Conservation (phyloP, 2,797 vertebrate species). For the Lepilemur septentrionalis region DNA sequence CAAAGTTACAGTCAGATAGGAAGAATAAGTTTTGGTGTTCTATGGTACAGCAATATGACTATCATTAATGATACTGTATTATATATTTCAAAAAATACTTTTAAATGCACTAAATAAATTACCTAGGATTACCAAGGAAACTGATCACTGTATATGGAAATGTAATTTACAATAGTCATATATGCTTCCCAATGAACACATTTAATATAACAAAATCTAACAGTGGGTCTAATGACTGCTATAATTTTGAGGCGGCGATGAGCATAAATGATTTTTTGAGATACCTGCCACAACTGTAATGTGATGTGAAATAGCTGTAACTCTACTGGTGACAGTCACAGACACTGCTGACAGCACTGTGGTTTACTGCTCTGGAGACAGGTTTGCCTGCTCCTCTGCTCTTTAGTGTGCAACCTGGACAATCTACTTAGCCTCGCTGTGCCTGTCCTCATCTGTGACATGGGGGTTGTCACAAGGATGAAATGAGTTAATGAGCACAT, state of each 20-base stretch:
- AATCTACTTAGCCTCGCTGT: neutral
- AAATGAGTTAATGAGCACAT: conserved; percentile 8
- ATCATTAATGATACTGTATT: neutral
- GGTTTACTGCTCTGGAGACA: conserved; percentile 16
- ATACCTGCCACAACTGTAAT: conserved; percentile 37
- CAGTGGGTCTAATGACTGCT: conserved; percentile 31
- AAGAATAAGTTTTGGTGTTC: neutral
- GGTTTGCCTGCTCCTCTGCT: neutral
- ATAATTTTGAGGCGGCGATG: conserved; percentile 43
- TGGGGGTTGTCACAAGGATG: neutral
- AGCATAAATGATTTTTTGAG: conserved; percentile 45
- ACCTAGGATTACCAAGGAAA: conserved; percentile 54
- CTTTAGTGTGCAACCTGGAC: conserved; percentile 1
- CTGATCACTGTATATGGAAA: conserved; percentile 17
- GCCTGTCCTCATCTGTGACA: conserved; percentile 16
- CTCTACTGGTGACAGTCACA: conserved; percentile 15
- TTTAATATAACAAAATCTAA: conserved; percentile 37
- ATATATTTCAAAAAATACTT: neutral
- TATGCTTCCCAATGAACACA: conserved; percentile 48
- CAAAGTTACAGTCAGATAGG: neutral
- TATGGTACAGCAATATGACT: neutral
- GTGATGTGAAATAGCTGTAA: conserved; percentile 33
- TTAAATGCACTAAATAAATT: conserved; percentile 22
- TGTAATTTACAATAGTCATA: conserved; percentile 27
- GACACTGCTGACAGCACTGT: neutral